Evolutionary conservation across 2,797 vertebrate species (phyloP).

Genomic region (Sebastiscus albofasciatus): DNA sequence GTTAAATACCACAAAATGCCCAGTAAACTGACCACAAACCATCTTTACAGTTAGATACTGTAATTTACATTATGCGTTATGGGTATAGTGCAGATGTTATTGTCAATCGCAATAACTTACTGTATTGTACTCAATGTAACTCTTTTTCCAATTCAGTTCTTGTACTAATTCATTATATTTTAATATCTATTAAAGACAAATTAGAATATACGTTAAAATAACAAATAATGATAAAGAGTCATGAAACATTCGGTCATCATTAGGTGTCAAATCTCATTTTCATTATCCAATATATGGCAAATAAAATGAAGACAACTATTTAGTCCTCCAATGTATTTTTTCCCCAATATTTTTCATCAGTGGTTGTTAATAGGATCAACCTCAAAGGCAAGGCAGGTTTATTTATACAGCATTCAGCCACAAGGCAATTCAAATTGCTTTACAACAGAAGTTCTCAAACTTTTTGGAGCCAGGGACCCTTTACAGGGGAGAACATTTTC

Average conservation of each 20-base stretch:
- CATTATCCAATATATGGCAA: background rate
- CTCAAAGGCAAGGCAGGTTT: too few species aligned
- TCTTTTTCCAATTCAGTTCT: background rate
- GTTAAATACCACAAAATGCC: background rate
- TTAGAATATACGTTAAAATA: background rate
- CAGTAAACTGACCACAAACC: background rate
- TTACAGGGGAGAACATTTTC: too few species aligned
- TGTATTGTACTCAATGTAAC: background rate
- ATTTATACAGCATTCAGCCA: too few species aligned
- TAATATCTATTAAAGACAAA: background rate
- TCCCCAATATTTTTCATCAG: background rate
- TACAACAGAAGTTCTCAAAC: too few species aligned
- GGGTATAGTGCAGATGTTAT: background rate
- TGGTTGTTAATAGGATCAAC: background rate
- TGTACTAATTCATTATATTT: background rate
- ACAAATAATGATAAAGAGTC: background rate
- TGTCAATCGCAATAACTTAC: background rate
- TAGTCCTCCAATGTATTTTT: fast-evolving
- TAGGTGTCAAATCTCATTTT: background rate
- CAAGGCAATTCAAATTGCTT: too few species aligned
- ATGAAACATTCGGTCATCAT: background rate
- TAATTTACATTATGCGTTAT: background rate
- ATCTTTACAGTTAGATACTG: background rate
- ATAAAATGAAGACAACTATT: background rate
- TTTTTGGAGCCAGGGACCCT: too few species aligned